Conservation (phyloP, 2,888 invertebrate genomes). For the Cosmia trapezina region DNA sequence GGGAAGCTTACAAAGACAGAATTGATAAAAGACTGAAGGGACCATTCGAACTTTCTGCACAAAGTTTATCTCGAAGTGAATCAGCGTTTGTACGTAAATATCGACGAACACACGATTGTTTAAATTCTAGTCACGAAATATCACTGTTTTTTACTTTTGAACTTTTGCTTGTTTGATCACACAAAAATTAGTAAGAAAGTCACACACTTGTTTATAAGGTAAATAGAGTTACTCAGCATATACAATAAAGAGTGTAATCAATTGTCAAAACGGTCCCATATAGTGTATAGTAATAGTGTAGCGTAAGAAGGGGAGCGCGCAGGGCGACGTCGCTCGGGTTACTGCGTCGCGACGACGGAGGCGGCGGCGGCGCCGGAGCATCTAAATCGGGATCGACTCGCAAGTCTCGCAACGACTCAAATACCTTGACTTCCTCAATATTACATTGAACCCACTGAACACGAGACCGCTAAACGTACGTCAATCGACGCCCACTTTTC, state of each 20-base stretch:
- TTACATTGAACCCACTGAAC: slow-evolving; percentile 89
- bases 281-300: slow-evolving; percentile 69
- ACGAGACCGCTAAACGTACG: slow-evolving; percentile 87
- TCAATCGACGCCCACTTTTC: slow-evolving; percentile 87
- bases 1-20: slow-evolving; percentile 71
- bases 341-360: slow-evolving; percentile 88
- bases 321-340: slow-evolving; percentile 88
- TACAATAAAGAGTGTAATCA: slow-evolving; percentile 68
- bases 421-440: slow-evolving; percentile 91
- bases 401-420: slow-evolving; percentile 89
- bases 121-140: slow-evolving; percentile 45
- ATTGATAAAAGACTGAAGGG: slow-evolving; percentile 67
- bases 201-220: slow-evolving; percentile 60
- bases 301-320: slow-evolving; percentile 83
- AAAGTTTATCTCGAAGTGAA: slow-evolving; percentile 48
- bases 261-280: slow-evolving; percentile 75
- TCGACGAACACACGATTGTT: slow-evolving; percentile 40
- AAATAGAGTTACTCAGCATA: slow-evolving; percentile 61
- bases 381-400: slow-evolving; percentile 90
- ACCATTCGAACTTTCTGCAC: slow-evolving; percentile 61
- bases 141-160: slow-evolving; percentile 50
- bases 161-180: slow-evolving; percentile 48
- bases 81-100: slow-evolving; percentile 48
- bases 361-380: slow-evolving; percentile 88
- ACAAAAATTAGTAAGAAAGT: slow-evolving; percentile 30